These are phyloP conservation scores for Lucinisca nassula DNA, from an alignment of 2,888 invertebrate genomes.

Conservation along the genomic window DNA sequence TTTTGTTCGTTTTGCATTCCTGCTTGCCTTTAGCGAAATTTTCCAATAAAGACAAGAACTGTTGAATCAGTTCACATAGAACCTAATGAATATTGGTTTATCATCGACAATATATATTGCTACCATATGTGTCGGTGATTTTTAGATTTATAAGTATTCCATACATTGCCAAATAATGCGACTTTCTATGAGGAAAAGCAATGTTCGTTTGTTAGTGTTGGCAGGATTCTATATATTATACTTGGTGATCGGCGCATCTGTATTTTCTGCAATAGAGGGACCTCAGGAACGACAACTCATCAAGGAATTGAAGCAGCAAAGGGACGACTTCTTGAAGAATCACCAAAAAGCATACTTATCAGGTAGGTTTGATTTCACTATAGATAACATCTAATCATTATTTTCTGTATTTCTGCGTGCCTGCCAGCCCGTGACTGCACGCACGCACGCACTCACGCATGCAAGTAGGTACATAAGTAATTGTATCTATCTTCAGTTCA, in stretches of 20 bases:
- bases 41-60: not conserved
- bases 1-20: not conserved
- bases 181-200: conserved; percentile 75
- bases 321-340: conserved; percentile 90
- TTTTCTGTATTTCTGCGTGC: too few relatives aligned
- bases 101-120: not conserved
- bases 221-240: conserved; percentile 90
- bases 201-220: conserved; percentile 84
- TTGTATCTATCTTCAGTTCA: too few relatives aligned
- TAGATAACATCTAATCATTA: too few relatives aligned
- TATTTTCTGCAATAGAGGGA: conserved; percentile 94
- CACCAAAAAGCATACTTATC: conserved; percentile 90
- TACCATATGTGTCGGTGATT: not conserved
- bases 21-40: not conserved
- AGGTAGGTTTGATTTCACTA: conserved; percentile 90
- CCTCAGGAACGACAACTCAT: conserved; percentile 91
- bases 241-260: conserved; percentile 92
- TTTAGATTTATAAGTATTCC: not conserved
- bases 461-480: too few relatives aligned
- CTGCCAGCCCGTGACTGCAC: too few relatives aligned
- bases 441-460: too few relatives aligned
- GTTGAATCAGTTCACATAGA: not conserved
- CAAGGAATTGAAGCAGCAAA: conserved; percentile 89
- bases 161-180: conserved; percentile 3
- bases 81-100: not conserved